Conservation (phyloP, 2,888 invertebrate genomes). For the Bursaphelenchus okinawaensis region DNA sequence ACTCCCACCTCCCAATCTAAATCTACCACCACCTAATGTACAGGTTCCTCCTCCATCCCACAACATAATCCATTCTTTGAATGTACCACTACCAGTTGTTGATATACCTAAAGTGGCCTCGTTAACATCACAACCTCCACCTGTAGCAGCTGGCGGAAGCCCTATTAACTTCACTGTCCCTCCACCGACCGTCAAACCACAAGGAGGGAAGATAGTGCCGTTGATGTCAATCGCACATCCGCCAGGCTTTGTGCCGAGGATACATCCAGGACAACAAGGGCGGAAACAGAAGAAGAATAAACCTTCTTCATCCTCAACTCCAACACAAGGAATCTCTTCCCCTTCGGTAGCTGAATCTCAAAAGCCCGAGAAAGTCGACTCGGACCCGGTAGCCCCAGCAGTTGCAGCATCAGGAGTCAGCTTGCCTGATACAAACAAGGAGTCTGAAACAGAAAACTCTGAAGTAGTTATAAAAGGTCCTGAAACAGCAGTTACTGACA, state of each 20-base stretch:
- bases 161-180: slow-evolving; percentile 8
- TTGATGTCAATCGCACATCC: slow-evolving; percentile 9
- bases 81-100: neutral
- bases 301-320: neutral
- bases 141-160: neutral
- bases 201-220: neutral
- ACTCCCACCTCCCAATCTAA: neutral
- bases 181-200: neutral
- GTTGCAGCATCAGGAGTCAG: neutral
- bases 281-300: neutral
- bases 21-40: neutral
- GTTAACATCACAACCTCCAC: neutral
- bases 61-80: neutral
- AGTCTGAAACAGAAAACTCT: no score
- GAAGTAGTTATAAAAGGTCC: no score
- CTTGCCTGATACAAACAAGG: no score
- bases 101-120: neutral
- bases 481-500: no score
- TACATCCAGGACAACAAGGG: neutral
- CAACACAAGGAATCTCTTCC: neutral
- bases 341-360: neutral
- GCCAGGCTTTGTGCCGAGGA: neutral
- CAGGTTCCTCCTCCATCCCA: neutral
- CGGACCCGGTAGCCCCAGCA: neutral
- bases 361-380: neutral